phyloP scores from a whole-genome alignment of 2,113 vertebrate species.

The Elephantulus edwardii region DNA sequence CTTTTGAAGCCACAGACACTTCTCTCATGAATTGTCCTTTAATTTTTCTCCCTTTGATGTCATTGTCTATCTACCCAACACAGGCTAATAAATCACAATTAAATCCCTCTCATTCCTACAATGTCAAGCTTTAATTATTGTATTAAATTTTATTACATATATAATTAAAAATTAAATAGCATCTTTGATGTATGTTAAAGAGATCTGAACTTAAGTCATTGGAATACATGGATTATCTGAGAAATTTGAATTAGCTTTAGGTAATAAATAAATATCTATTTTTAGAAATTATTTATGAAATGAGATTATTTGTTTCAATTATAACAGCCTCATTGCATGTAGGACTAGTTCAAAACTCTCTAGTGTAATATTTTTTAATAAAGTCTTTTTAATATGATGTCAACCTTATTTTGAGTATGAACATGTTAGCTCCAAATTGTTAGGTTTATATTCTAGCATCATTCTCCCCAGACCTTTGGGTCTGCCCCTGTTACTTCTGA shows the following conservation, averaged over 20 bases:
- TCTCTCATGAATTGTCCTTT: not conserved
- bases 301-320: slow-evolving; percentile 25
- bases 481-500: not conserved
- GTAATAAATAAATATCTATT: slow-evolving; percentile 7
- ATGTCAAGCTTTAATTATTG: slow-evolving; percentile 47
- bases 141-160: slow-evolving; percentile 57
- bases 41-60: not conserved
- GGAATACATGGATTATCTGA: not conserved
- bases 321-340: not conserved
- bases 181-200: slow-evolving; percentile 1
- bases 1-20: not conserved
- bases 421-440: not conserved
- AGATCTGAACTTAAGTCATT: not conserved
- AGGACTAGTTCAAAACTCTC: not conserved
- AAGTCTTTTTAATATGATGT: not conserved
- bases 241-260: slow-evolving; percentile 35
- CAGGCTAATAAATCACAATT: slow-evolving; percentile 25
- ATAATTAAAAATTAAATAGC: slow-evolving; percentile 60
- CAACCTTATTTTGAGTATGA: not conserved
- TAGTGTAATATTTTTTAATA: not conserved
- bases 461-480: not conserved
- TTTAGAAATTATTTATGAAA: slow-evolving; percentile 23
- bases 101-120: not conserved
- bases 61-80: not conserved
- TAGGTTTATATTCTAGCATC: not conserved